Conservation (phyloP, 2,797 vertebrate genomes). For the Pangasius larnaudii region DNA sequence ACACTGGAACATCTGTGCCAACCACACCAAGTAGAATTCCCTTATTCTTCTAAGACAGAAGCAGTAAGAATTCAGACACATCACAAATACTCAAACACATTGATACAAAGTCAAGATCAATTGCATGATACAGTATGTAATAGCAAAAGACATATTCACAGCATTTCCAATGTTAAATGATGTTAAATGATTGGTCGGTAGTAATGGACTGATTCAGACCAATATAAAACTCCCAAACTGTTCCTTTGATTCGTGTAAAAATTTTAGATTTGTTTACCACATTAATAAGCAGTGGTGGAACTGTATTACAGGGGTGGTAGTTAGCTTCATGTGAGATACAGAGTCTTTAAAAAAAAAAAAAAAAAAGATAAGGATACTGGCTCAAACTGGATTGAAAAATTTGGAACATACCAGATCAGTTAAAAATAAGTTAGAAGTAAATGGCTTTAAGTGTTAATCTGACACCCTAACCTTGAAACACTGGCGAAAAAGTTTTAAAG, state of each 20-base stretch:
- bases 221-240: neutral
- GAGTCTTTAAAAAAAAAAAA: neutral
- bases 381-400: neutral
- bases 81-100: neutral
- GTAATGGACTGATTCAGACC: neutral
- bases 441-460: neutral
- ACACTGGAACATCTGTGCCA: slow-evolving; percentile 96
- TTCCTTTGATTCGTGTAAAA: neutral
- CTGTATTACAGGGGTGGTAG: neutral
- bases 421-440: neutral
- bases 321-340: neutral
- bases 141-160: neutral
- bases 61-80: slow-evolving; percentile 26
- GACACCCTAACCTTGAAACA: neutral
- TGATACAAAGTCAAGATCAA: neutral
- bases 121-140: neutral
- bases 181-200: neutral
- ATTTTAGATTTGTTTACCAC: neutral
- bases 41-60: slow-evolving; percentile 84
- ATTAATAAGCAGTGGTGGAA: neutral
- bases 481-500: neutral
- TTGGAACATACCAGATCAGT: neutral
- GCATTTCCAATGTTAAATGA: neutral
- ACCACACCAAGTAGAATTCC: slow-evolving; percentile 97
- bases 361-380: neutral